phyloP scores from a whole-genome alignment of 2,113 vertebrate genomes.

The Hemibagrus wyckioides region DNA sequence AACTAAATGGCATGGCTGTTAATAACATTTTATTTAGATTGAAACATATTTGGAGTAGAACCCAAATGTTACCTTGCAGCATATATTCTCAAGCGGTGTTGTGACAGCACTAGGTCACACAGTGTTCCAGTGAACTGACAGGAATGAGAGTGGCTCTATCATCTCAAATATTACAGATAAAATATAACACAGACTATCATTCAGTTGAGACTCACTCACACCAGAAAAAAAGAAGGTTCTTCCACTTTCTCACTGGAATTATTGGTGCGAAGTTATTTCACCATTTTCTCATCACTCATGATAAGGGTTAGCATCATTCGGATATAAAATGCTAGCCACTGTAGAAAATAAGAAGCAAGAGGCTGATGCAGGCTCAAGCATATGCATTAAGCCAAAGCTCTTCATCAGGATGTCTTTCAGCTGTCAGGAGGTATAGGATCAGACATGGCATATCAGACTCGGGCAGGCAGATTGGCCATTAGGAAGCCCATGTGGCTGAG shows the following conservation, averaged over 20 bases:
- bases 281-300: neutral
- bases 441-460: neutral
- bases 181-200: neutral
- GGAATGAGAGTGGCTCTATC: neutral
- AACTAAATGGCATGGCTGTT: no score
- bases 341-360: neutral
- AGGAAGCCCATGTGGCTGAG: neutral
- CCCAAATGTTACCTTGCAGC: no score
- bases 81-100: no score
- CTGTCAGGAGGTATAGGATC: neutral
- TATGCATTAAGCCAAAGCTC: neutral
- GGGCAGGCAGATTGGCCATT: slow-evolving; percentile 14
- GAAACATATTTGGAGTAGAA: no score
- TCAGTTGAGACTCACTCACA: neutral
- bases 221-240: neutral
- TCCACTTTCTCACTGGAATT: no score
- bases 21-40: no score
- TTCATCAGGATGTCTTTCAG: slow-evolving; percentile 18
- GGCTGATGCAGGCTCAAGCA: neutral
- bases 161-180: neutral
- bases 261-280: no score
- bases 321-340: neutral
- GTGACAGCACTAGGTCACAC: neutral
- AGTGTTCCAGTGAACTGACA: neutral
- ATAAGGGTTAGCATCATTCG: neutral